phyloP scores from a whole-genome alignment of 2,113 vertebrate species.

The Synchiropus splendidus region DNA sequence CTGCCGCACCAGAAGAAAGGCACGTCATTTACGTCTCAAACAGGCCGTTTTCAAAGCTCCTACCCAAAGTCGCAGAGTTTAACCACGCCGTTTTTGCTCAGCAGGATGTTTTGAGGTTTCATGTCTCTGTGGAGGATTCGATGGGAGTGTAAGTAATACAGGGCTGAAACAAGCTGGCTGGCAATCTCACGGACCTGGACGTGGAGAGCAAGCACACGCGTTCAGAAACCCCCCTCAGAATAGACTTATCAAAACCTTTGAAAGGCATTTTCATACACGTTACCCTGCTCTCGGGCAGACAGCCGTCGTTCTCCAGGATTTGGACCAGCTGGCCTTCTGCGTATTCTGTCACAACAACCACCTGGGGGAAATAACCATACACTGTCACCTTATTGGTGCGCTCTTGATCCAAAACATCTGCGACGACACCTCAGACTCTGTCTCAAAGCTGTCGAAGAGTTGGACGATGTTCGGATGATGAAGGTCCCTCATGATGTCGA shows the following conservation, averaged over 20 bases:
- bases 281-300: conserved; percentile 84
- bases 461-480: conserved; percentile 89
- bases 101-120: conserved; percentile 95
- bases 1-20: conserved; percentile 47
- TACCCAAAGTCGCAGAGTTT: conserved; percentile 98
- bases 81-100: conserved; percentile 82
- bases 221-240: background rate
- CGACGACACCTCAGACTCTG: conserved; percentile 77
- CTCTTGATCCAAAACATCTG: too few relatives aligned
- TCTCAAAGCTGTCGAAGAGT: conserved; percentile 92
- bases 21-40: too few relatives aligned
- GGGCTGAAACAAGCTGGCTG: conserved; percentile 88
- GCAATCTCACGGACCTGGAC: conserved; percentile 80
- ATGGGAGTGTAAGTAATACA: conserved; percentile 93
- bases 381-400: too few relatives aligned
- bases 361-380: too few relatives aligned
- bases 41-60: conserved; percentile 12
- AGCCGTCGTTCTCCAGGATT: conserved; percentile 88
- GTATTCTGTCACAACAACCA: conserved; percentile 93
- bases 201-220: background rate
- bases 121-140: conserved; percentile 95
- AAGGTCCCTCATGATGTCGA: conserved; percentile 87
- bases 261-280: background rate
- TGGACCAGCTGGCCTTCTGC: conserved; percentile 94
- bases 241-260: background rate